Base-by-base conservation (phyloP, 92 coral and sea anemone genomes). In the Porites cylindrica region DNA sequence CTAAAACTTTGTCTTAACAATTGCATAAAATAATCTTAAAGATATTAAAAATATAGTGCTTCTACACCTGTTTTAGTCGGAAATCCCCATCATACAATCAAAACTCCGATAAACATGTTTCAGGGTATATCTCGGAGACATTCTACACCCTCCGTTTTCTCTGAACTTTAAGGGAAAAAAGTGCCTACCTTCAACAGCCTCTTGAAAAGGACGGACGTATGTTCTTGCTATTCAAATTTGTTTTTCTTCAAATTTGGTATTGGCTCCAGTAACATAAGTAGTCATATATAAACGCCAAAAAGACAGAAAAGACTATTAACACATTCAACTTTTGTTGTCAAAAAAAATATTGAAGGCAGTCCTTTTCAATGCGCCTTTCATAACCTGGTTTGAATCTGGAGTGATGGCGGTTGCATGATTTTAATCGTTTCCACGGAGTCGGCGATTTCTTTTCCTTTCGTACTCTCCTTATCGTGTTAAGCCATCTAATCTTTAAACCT, bases 401-500 rank as follows among this genome's bases (percentile, higher is more conserved):
- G 14, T 11, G 24, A 9, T 26, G 21, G 21, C 7, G 7, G 10
- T n/a, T 5, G n/a, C 47, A n/a, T 19, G 18, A 47, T 51, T 60
- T 20, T 66, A 58, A 7, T 81, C 24, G 76, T 14, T 17, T 32
- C 52, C n/a, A 62, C 19, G 52, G 68, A 24, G 53, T 68, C 38
- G n/a, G 6, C 5, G 61, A 10, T 56, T 10, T 56, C 16, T 10
- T 14, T 56, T 51, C n/a, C 1, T 51, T 18, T 81, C 86, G 54
- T 38, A 70, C 59, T 24, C 32, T 78, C 59, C 43, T 82, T 82
- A 82, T 82, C 86, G 54, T 38, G 7, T 54, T 47, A 24, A 18
- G 78, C 53, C 47, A 82, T 82, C 86, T 82, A 70, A 82, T 82
- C 86, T 82, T 59, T 17, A 32, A 70, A 17, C 43, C 52, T 63